These are phyloP conservation scores for Metopolophium dirhodum DNA, from an alignment of 1,140 invertebrate genomes.

Conservation along the genomic window DNA sequence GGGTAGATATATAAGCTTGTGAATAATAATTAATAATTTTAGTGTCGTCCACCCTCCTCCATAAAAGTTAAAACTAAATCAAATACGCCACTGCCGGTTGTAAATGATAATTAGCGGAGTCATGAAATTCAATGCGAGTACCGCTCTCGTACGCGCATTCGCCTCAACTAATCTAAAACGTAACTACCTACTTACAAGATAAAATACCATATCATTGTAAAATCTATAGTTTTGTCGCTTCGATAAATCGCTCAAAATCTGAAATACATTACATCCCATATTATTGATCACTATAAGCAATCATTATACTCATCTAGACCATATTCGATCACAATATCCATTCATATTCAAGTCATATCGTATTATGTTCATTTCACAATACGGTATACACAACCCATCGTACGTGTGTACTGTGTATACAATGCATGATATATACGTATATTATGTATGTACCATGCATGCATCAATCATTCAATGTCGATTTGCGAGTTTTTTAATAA, in stretches of 20 bases:
- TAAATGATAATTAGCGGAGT: no score
- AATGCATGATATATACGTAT: not conserved
- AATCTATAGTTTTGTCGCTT: not conserved
- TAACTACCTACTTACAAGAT: not conserved
- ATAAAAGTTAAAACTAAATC: no score
- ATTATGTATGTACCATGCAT: not conserved
- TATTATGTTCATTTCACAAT: not conserved
- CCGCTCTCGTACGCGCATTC: no score
- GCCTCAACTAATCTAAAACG: not conserved
- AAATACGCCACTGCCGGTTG: no score
- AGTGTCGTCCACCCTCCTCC: no score
- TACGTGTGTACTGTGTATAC: not conserved
- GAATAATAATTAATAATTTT: no score
- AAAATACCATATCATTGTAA: not conserved
- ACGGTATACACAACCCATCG: not conserved
- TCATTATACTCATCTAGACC: slow-evolving; percentile 16
- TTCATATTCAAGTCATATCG: not conserved
- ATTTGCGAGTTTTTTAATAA: not conserved
- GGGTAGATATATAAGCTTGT: no score
- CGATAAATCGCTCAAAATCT: not conserved
- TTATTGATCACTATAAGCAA: slow-evolving; percentile 2
- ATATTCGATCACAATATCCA: not conserved
- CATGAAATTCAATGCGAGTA: no score
- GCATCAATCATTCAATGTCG: slow-evolving; percentile 3
- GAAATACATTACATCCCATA: not conserved